Evolutionary conservation across 1,140 invertebrate genomes (phyloP).

Genomic region (Nebria ingens): DNA sequence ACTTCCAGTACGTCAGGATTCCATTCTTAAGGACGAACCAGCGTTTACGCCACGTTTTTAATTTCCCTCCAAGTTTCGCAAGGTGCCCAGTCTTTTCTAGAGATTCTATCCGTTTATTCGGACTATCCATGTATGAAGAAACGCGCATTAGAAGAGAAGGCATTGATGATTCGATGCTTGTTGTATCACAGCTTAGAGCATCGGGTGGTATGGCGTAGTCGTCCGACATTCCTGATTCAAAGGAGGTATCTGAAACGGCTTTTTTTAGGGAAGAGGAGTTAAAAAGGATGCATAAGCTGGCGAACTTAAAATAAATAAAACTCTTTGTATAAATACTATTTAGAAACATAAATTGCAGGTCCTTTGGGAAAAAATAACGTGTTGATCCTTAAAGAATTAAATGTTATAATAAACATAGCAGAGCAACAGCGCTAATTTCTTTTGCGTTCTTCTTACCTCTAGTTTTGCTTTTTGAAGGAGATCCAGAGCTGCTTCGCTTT

Average conservation of each 20-base stretch:
- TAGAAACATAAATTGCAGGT: not conserved
- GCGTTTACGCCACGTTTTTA: conserved; percentile 90
- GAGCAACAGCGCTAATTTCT: too few species aligned
- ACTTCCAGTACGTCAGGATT: conserved; percentile 86
- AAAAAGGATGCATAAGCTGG: not conserved
- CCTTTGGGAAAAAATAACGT: not conserved
- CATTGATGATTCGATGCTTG: conserved; percentile 59
- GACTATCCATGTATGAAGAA: conserved; percentile 54
- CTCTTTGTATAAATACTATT: not conserved
- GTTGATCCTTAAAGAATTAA: too few species aligned
- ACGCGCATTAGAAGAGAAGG: conserved; percentile 54
- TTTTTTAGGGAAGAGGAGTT: not conserved
- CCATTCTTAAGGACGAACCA: conserved; percentile 93
- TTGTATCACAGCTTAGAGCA: conserved; percentile 64
- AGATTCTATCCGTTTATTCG: conserved; percentile 57
- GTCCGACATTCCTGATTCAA: conserved; percentile 87
- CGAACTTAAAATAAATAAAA: not conserved
- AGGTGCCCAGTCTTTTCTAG: conserved; percentile 87
- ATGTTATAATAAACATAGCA: too few species aligned
- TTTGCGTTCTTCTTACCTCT: conserved; percentile 43
- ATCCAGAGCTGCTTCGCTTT: conserved; percentile 70
- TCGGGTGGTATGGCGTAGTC: conserved; percentile 94
- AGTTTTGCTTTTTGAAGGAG: conserved; percentile 66
- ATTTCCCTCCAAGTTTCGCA: conserved; percentile 87
- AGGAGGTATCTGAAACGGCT: conserved; percentile 65